These are phyloP conservation scores for Lepus townsendii DNA, from an alignment of 2,797 vertebrate genomes.

Conservation along the genomic window DNA sequence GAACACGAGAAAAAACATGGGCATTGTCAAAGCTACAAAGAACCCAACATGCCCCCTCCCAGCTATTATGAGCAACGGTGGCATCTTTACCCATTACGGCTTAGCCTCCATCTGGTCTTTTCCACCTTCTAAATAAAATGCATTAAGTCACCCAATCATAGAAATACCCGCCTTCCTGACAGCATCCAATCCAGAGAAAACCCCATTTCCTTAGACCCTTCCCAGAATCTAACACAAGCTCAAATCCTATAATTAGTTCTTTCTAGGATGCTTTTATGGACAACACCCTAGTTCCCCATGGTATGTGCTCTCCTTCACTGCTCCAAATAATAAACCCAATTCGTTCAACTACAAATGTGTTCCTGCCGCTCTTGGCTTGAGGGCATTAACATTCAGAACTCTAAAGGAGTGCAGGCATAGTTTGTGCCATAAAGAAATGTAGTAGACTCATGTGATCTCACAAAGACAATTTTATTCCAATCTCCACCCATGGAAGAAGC, in stretches of 20 bases:
- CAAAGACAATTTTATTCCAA: constrained; percentile 7
- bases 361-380: background rate
- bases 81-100: constrained; percentile 30
- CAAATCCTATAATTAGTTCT: background rate
- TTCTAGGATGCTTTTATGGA: constrained; percentile 23
- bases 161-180: constrained; percentile 43
- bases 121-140: constrained; percentile 20
- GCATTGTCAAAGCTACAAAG: constrained; percentile 28
- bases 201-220: constrained; percentile 38
- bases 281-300: background rate
- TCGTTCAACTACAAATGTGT: background rate
- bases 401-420: background rate
- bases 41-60: background rate
- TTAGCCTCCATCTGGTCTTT: background rate
- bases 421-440: constrained; percentile 40
- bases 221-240: constrained; percentile 40
- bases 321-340: background rate
- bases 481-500: background rate
- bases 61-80: background rate
- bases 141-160: constrained; percentile 30
- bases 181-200: constrained; percentile 47
- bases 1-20: background rate
- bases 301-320: background rate
- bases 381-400: background rate
- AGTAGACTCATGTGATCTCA: background rate